Percentiles rank a stretch among this genome's conserved stretches.
Conservation (phyloP, 2,113 vertebrate species). For the Nothocercus nigrocapillus region DNA sequence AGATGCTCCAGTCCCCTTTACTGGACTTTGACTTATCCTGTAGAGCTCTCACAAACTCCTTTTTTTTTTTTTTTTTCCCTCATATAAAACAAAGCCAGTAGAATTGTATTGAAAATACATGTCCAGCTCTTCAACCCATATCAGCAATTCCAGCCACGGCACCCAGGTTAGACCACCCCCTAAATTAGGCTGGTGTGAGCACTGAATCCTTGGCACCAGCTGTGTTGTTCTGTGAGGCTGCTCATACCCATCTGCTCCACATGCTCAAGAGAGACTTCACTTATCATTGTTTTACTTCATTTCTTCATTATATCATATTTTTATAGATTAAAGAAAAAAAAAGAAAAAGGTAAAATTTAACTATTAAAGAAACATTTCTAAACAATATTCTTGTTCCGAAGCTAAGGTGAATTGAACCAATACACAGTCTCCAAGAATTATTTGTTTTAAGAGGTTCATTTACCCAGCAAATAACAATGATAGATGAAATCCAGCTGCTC, state of each 20-base stretch:
- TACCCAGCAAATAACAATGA: background rate
- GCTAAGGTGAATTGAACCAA: background rate
- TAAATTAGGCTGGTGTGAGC: background rate
- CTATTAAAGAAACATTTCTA: background rate
- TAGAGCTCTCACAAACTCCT: background rate
- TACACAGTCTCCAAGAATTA: background rate
- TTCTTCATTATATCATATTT: background rate
- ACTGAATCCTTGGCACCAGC: accelerated
- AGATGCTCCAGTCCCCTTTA: background rate
- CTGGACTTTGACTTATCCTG: background rate
- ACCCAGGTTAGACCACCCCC: background rate
- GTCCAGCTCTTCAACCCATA: background rate
- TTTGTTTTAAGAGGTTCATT: background rate
- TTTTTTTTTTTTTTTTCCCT: background rate
- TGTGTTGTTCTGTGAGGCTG: background rate
- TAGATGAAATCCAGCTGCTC: background rate
- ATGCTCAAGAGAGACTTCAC: too few species aligned
- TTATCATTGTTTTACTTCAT: background rate
- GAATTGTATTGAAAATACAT: background rate
- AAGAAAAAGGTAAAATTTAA: background rate
- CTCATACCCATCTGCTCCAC: too few species aligned
- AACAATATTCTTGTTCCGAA: background rate
- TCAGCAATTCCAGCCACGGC: background rate
- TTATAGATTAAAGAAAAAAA: background rate
- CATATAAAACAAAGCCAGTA: background rate